Conservation (phyloP, 2,113 vertebrate genomes). For the Nesoenas mayeri region DNA sequence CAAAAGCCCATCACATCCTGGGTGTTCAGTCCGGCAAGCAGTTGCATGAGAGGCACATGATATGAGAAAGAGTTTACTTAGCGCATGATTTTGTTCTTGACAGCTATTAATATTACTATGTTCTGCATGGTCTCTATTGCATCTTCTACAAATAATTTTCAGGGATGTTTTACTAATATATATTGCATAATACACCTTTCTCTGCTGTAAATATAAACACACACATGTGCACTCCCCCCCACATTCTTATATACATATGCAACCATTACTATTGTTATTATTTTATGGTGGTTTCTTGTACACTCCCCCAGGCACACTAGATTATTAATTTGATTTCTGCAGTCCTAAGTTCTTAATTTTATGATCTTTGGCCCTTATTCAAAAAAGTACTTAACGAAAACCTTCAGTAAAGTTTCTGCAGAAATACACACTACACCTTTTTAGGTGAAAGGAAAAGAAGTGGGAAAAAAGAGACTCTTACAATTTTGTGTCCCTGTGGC, state of each 20-base stretch:
- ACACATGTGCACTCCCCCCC: rapidly evolving
- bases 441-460: neutral
- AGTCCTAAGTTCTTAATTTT: slow-evolving; percentile 17
- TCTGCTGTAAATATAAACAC: neutral
- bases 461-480: neutral
- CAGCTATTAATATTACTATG: neutral
- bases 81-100: neutral
- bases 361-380: slow-evolving; percentile 23
- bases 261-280: neutral
- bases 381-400: slow-evolving; percentile 24
- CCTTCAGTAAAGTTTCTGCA: neutral
- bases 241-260: neutral
- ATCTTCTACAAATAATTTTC: neutral
- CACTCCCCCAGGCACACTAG: neutral
- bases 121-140: neutral
- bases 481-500: neutral
- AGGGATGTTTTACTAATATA: neutral
- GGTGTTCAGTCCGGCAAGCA: neutral
- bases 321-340: slow-evolving; percentile 43
- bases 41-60: neutral
- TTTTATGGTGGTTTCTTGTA: slow-evolving; percentile 10
- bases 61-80: neutral
- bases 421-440: neutral
- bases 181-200: neutral
- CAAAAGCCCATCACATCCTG: neutral